Percentiles rank a stretch among this genome's conserved stretches.
These are phyloP conservation scores for Diploptera punctata DNA, from an alignment of 2,888 invertebrate species.

Conservation along the genomic window DNA sequence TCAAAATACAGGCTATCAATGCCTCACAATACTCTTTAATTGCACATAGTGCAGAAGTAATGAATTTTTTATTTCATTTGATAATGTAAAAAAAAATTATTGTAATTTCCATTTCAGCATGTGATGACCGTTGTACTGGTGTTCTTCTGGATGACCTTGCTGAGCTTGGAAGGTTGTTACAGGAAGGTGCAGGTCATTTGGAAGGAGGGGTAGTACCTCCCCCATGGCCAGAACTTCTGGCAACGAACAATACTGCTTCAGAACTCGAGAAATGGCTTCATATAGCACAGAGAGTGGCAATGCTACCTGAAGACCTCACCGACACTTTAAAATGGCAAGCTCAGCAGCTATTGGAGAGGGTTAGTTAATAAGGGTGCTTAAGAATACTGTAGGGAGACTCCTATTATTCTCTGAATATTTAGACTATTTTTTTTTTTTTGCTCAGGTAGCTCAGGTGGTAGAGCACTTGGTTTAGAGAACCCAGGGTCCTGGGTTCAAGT, in stretches of 20 bases:
- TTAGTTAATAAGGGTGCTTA: no score
- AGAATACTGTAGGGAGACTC: no score
- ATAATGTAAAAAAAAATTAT: no score
- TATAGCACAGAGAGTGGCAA: conserved; percentile 45
- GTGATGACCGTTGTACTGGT: conserved; percentile 83
- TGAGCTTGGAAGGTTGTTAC: conserved; percentile 59
- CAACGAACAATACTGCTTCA: conserved; percentile 58
- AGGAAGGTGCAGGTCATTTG: conserved; percentile 46
- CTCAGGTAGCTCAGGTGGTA: no score
- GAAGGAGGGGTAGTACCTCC: conserved; percentile 72
- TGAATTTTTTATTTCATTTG: no score
- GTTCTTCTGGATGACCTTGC: conserved; percentile 75
- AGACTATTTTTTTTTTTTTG: no score
- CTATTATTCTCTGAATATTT: no score
- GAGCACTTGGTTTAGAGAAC: no score
- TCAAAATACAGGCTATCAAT: no score
- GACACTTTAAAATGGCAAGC: conserved; percentile 53
- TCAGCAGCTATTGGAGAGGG: conserved; percentile 47
- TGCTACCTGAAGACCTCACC: conserved; percentile 52
- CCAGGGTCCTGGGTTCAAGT: no score
- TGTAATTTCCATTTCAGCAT: conserved; percentile 76
- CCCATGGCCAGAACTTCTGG: conserved; percentile 74
- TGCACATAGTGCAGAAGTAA: no score
- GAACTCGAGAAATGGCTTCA: conserved; percentile 49
- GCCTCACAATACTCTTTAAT: no score